A percentile compares a stretch with the other conserved stretches of the same genome.
These are phyloP conservation scores for Gymnodraco acuticeps DNA, from an alignment of 2,797 vertebrate genomes.

Conservation along the genomic window DNA sequence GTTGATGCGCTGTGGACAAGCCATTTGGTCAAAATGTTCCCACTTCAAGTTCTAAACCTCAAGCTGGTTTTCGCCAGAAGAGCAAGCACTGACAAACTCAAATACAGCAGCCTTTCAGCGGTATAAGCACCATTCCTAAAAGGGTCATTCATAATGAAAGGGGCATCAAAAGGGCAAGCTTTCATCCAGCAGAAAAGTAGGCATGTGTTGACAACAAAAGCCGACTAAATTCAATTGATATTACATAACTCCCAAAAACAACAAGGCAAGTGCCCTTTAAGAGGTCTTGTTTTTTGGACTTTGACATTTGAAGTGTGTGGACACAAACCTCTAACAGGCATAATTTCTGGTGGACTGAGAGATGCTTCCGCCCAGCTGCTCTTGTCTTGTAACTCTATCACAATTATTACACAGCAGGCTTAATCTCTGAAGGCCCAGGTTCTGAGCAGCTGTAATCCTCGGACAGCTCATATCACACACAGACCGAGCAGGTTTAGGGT, in stretches of 20 bases:
- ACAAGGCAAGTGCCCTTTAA: constrained; percentile 2
- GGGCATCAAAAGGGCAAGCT: constrained; percentile 41
- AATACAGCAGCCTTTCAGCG: constrained; percentile 23
- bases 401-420: constrained; percentile 48
- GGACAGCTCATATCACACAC: constrained; percentile 67
- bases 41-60: constrained; percentile 20
- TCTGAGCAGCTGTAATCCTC: constrained; percentile 49
- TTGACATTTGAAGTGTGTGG: constrained; percentile 34
- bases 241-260: constrained; percentile 53
- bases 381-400: constrained; percentile 53
- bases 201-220: constrained; percentile 52
- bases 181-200: constrained; percentile 42
- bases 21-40: constrained; percentile 10
- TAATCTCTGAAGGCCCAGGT: constrained; percentile 40
- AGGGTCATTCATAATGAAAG: constrained; percentile 58
- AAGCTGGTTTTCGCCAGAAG: constrained; percentile 39
- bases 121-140: constrained; percentile 49
- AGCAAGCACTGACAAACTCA: constrained; percentile 35
- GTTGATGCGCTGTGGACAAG: background rate
- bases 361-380: constrained; percentile 13
- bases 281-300: constrained; percentile 44
- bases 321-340: constrained; percentile 10
- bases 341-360: constrained; percentile 22
- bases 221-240: constrained; percentile 39
- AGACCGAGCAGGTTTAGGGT: constrained; percentile 57